Evolutionary conservation across 2,797 vertebrate species (phyloP).

Genomic region (Oophaga sylvatica): DNA sequence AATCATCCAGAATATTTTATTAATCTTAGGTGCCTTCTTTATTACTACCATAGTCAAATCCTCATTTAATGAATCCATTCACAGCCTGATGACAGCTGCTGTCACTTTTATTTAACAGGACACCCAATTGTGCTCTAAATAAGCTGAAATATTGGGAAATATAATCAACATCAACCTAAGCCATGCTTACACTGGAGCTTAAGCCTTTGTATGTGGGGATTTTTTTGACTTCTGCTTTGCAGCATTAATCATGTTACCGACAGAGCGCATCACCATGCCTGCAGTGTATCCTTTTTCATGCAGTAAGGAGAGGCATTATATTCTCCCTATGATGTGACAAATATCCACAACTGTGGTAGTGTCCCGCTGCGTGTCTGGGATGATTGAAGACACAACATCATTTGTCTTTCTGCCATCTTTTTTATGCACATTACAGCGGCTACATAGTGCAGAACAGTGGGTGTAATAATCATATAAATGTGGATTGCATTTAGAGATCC

Average conservation of each 20-base stretch:
- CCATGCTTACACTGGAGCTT: background rate
- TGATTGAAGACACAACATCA: slow-evolving; percentile 8
- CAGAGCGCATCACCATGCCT: slow-evolving; percentile 17
- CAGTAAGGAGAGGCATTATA: slow-evolving; percentile 42
- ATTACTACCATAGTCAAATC: background rate
- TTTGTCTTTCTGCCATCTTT: slow-evolving; percentile 21
- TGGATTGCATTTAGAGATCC: slow-evolving; percentile 26
- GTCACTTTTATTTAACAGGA: background rate
- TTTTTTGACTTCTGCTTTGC: background rate
- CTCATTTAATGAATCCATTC: background rate
- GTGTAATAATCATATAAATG: slow-evolving; percentile 36
- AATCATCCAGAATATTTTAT: slow-evolving; percentile 17
- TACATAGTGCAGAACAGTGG: background rate
- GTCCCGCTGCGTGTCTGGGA: background rate
- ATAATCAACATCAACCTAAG: background rate
- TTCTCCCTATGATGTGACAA: slow-evolving; percentile 39
- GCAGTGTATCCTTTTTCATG: slow-evolving; percentile 39
- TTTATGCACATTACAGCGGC: background rate
- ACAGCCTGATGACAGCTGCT: background rate
- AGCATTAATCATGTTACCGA: slow-evolving; percentile 1
- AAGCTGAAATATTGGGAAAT: background rate
- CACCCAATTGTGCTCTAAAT: background rate
- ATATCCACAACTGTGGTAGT: slow-evolving; percentile 41
- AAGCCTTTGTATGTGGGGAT: background rate
- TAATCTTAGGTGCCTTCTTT: slow-evolving; percentile 6